These are phyloP conservation scores for Ornithoptera priamus DNA, from an alignment of 2,888 invertebrate species.

Conservation along the genomic window DNA sequence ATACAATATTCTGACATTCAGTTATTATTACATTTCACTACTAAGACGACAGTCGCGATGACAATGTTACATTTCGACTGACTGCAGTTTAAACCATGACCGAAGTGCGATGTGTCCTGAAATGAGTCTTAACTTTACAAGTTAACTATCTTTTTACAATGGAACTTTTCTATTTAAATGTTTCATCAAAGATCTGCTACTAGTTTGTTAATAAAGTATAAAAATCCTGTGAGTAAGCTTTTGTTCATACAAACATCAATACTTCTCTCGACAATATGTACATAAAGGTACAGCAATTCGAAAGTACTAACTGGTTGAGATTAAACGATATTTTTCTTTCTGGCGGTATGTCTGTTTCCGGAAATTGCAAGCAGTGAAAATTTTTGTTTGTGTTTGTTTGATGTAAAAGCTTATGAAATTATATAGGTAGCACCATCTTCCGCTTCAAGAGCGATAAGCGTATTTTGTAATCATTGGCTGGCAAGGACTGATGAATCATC, in stretches of 20 bases:
- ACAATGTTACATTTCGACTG: conserved; percentile 47
- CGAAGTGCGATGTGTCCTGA: background rate
- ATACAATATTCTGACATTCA: conserved; percentile 15
- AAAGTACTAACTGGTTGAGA: background rate
- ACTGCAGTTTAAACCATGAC: conserved; percentile 30
- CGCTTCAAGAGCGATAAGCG: no score
- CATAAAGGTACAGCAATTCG: conserved; percentile 54
- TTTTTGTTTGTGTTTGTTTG: no score
- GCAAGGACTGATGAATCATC: no score
- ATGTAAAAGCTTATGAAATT: no score
- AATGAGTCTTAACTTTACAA: background rate
- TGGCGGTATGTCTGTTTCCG: background rate
- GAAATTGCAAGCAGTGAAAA: background rate
- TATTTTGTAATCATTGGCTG: no score
- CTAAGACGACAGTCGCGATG: conserved; percentile 42
- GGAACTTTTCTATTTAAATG: background rate
- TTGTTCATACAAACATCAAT: conserved; percentile 71
- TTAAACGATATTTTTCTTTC: background rate
- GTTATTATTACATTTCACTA: background rate
- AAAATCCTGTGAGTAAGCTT: conserved; percentile 34
- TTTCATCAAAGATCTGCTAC: conserved; percentile 26
- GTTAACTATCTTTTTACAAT: conserved; percentile 6
- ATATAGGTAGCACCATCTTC: no score
- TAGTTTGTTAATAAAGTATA: conserved; percentile 33
- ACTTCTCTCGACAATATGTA: conserved; percentile 66